phyloP scores from a whole-genome alignment of 2,888 invertebrate species.

The Aethes cnicana region DNA sequence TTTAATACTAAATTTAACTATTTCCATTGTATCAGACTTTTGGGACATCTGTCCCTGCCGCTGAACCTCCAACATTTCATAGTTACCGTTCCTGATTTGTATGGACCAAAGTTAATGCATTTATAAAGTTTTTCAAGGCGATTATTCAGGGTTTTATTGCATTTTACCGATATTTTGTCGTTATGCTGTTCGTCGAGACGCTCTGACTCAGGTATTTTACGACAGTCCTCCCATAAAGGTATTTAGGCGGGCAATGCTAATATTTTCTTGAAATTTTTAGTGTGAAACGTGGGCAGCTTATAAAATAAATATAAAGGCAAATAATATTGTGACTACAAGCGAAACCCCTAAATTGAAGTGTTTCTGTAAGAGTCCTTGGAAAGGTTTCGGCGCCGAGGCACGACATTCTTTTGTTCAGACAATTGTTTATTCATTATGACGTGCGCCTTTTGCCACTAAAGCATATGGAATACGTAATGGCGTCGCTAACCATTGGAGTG shows the following conservation, averaged over 20 bases:
- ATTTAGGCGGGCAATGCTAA: slow-evolving; percentile 36
- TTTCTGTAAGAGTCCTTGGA: slow-evolving; percentile 34
- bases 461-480: slow-evolving; percentile 19
- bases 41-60: too few relatives aligned
- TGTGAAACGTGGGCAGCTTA: slow-evolving; percentile 21
- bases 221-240: slow-evolving; percentile 37
- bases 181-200: slow-evolving; percentile 35
- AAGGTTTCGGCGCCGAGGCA: slow-evolving; percentile 31
- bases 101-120: slow-evolving; percentile 43
- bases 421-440: slow-evolving; percentile 36
- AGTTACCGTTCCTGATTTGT: slow-evolving; percentile 42
- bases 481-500: slow-evolving; percentile 28
- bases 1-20: too few relatives aligned
- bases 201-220: slow-evolving; percentile 36
- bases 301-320: slow-evolving; percentile 14
- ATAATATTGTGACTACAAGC: slow-evolving; percentile 27
- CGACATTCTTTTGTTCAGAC: slow-evolving; percentile 34
- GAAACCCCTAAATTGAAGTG: slow-evolving; percentile 32
- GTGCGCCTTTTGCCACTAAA: slow-evolving; percentile 33
- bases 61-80: slow-evolving; percentile 35
- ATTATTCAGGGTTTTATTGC: slow-evolving; percentile 43
- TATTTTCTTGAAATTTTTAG: slow-evolving; percentile 24
- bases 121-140: slow-evolving; percentile 50
- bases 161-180: slow-evolving; percentile 39
- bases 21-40: background rate